phyloP scores from a whole-genome alignment of 2,113 vertebrate species.

The Sorex fumeus region DNA sequence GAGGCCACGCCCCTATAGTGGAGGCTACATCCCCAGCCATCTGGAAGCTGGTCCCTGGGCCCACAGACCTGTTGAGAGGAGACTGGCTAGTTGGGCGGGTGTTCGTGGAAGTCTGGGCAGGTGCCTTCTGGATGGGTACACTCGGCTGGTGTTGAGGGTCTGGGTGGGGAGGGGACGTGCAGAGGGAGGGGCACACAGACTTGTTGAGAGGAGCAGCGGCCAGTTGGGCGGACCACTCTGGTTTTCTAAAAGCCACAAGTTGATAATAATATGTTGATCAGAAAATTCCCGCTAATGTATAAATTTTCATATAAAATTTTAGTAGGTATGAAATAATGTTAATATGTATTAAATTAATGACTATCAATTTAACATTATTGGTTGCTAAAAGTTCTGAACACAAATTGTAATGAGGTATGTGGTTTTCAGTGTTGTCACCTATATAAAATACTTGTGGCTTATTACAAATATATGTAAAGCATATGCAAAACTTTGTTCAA shows the following conservation, averaged over 20 bases:
- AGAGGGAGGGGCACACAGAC: no score
- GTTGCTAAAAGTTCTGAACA: neutral
- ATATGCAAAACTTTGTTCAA: neutral
- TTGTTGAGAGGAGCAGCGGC: no score
- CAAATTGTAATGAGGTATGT: neutral
- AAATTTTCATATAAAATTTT: slow-evolving; percentile 13
- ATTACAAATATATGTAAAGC: neutral
- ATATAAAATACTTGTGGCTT: neutral
- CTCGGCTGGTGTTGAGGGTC: no score
- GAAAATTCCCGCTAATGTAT: neutral
- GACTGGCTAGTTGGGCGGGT: no score
- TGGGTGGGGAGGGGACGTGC: no score
- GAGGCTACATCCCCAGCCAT: no score
- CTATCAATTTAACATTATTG: slow-evolving; percentile 3
- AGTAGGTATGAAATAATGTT: neutral
- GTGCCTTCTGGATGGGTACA: no score
- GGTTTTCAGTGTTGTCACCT: neutral
- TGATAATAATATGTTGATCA: neutral
- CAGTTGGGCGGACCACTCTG: no score
- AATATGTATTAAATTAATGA: neutral
- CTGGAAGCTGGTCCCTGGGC: no score
- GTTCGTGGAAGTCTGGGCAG: no score
- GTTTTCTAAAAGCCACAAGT: neutral
- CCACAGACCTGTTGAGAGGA: no score
- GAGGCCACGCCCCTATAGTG: no score